Evolutionary conservation across 2,888 invertebrate species (phyloP).

Genomic region (Allygus modestus): DNA sequence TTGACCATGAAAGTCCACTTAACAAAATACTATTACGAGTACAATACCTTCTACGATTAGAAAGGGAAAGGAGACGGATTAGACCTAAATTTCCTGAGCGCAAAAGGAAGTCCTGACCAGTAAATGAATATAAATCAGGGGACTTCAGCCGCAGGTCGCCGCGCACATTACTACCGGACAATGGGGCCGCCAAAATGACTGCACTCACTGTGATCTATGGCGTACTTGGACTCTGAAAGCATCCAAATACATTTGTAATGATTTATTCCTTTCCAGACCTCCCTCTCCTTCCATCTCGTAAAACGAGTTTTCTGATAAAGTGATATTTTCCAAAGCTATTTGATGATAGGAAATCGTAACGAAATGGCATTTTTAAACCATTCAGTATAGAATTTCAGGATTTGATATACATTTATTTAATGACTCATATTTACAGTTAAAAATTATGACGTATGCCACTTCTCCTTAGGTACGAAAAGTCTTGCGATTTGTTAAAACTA

Average conservation of each 20-base stretch:
- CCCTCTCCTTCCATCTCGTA: not conserved
- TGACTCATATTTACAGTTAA: too few relatives aligned
- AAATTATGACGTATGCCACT: too few relatives aligned
- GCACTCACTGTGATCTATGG: slow-evolving; percentile 35
- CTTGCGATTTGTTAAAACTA: too few relatives aligned
- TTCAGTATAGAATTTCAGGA: too few relatives aligned
- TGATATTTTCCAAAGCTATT: not conserved
- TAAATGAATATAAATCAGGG: slow-evolving; percentile 45
- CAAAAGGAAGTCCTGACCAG: slow-evolving; percentile 31
- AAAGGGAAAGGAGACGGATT: not conserved
- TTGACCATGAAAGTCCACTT: too few relatives aligned
- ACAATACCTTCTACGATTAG: not conserved
- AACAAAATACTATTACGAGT: too few relatives aligned
- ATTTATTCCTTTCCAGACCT: not conserved
- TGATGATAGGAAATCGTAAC: too few relatives aligned
- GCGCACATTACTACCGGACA: slow-evolving; percentile 16
- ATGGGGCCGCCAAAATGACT: slow-evolving; percentile 38
- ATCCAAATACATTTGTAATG: slow-evolving; percentile 45
- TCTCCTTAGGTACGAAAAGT: too few relatives aligned
- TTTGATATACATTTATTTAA: too few relatives aligned
- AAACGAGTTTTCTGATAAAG: not conserved
- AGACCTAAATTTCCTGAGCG: slow-evolving; percentile 26
- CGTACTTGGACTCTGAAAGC: slow-evolving; percentile 40
- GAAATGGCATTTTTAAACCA: too few relatives aligned
- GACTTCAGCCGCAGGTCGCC: slow-evolving; percentile 39